Evolutionary conservation across 2,888 invertebrate genomes (phyloP), one percentile per base, ranked within the genome.

Genomic region (Orthosia incerta): DNA sequence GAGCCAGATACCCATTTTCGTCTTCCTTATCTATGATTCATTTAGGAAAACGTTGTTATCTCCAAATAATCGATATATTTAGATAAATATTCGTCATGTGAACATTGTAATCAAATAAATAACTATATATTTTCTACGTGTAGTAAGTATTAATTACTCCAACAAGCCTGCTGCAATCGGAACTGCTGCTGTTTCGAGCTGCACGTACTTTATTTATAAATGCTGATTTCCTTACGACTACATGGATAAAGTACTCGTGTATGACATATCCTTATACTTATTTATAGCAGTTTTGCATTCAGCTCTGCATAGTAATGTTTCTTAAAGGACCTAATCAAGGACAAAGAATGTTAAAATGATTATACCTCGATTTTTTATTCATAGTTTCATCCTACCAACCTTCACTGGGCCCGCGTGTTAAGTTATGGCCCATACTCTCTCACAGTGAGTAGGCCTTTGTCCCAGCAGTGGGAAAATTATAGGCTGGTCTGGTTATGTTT

Each of bases 201-300:
- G 45, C 13, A 53, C 20, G 9, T 45, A 61, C 56, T 67, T 53
- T 62, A 82, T 31, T 39, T 55, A 55, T 64, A 55, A 63, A 67
- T 55, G 20, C 39, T 63, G 62, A 56, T 67, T 71, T 71, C 71
- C 66, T 78, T 82, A 78, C 64, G 53, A 23, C 20, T 51, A 48
- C n/a, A 55, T 50, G 62, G 59, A 66, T 50, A 66, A 64, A 39
- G 55, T 64, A 53, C 48, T 56, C 45, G 46, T 64, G 67, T 67
- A 72, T 68, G 61, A 79, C 64, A 72, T 79, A 79, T 79, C 79
- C 73, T 72, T 68, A 72, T 55, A 39, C 50, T 68, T 83, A 83
- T 80, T 72, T 68, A 79, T 79, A 68, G 63, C 56, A 7, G 11
- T n/a, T 82, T 71, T 20, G 64, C 59, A 46, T 53, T 62, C 51